Conservation (phyloP, 2,888 invertebrate genomes). For the Aspidiotus rigidus region DNA sequence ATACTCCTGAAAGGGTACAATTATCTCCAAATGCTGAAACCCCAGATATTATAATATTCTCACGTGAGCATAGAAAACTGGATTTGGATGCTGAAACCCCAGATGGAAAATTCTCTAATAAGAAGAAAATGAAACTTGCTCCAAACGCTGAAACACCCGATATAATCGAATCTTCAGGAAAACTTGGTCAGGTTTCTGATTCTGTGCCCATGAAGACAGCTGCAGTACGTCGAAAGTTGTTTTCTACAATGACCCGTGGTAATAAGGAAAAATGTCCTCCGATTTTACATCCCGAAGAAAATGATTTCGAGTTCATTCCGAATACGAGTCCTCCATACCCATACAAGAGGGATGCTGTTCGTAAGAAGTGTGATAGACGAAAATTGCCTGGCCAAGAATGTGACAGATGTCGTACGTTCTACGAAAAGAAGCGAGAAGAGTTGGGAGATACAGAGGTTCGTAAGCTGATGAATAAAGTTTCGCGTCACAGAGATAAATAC, state of each 20-base stretch:
- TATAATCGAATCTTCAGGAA: not conserved
- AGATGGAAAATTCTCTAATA: not conserved
- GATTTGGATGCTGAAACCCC: not conserved
- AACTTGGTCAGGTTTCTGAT: not conserved
- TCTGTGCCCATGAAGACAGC: not conserved
- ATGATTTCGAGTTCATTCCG: not conserved
- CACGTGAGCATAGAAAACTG: too few species aligned
- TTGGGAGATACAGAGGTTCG: not conserved
- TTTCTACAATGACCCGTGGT: not conserved
- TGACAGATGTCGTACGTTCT: not conserved
- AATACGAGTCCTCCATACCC: not conserved
- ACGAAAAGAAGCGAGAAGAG: not conserved
- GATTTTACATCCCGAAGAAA: not conserved
- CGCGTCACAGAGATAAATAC: not conserved
- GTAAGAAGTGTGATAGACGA: not conserved
- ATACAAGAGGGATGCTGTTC: not conserved
- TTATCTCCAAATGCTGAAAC: too few species aligned
- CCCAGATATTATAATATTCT: too few species aligned
- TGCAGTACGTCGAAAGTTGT: not conserved
- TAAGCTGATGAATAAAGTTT: not conserved
- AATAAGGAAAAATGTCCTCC: not conserved
- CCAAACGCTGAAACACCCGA: not conserved
- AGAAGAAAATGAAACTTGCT: not conserved
- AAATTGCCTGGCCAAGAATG: not conserved
- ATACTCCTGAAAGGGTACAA: too few species aligned